phyloP scores from a whole-genome alignment of 1,140 invertebrate genomes.

The Teleogryllus occipitalis region DNA sequence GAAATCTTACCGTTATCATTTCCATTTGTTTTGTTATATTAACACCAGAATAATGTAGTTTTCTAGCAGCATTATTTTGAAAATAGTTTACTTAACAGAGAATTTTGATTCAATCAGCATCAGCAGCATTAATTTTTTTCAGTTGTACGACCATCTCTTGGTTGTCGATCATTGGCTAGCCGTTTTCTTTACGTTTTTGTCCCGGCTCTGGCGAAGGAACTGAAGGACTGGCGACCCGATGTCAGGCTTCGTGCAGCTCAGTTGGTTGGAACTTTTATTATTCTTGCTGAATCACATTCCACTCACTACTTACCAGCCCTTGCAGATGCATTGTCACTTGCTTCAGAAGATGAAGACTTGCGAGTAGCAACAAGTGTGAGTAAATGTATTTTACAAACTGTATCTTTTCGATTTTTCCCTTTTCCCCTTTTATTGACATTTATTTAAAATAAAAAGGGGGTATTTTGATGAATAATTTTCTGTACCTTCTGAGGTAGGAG shows the following conservation, averaged over 20 bases:
- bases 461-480: too few species aligned
- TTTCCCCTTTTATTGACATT: too few species aligned
- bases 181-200: slow-evolving; percentile 59
- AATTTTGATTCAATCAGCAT: too few species aligned
- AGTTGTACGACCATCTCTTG: slow-evolving; percentile 53
- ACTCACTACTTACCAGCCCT: slow-evolving; percentile 57
- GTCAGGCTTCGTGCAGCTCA: slow-evolving; percentile 63
- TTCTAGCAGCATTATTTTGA: too few species aligned
- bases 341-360: slow-evolving; percentile 49
- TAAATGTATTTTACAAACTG: too few species aligned
- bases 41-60: too few species aligned
- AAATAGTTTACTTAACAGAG: too few species aligned
- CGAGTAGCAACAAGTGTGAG: slow-evolving; percentile 54
- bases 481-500: too few species aligned
- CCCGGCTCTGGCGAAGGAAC: slow-evolving; percentile 53
- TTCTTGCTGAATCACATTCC: slow-evolving; percentile 60
- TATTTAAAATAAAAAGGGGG: too few species aligned
- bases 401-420: too few species aligned
- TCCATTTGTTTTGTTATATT: not conserved
- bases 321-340: slow-evolving; percentile 40
- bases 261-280: slow-evolving; percentile 55
- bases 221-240: slow-evolving; percentile 62
- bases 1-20: not conserved
- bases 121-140: too few species aligned
- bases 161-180: slow-evolving; percentile 62